Evolutionary conservation across 1,140 invertebrate species (phyloP), one percentile per base, ranked within the genome.

Genomic region (Teleogryllus occipitalis): DNA sequence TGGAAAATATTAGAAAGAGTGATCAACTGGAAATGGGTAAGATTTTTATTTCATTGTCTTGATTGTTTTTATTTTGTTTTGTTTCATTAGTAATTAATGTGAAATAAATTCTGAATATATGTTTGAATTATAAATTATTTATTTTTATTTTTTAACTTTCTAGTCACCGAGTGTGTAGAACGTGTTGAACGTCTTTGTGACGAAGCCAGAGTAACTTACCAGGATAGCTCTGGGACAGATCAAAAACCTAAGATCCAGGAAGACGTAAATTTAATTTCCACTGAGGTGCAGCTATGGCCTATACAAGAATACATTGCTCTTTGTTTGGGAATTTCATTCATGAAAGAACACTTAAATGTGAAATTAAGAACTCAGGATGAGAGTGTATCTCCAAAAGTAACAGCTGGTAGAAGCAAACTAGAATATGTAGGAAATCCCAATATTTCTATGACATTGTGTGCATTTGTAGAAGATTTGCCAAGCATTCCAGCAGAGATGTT

Each of bases 281-380:
- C 77, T 14, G 81, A 82, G 49, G 82, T 84, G 39, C 83, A 85
- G 75, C 72, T 88, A 15, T 88, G 86, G 86, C 87, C 88, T 6
- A 77, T 88, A 48, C 85, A 86, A 39, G 87, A 88, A 49, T 85
- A 87, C 46, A 80, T 87, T 8, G 85, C 86, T 72, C 21, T 83
- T 8, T 76, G 84, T 48, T 82, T 85, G 39, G 81, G 82, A 0
- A 79, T 80, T 75, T 82, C 80, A 75, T 80, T 84, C n/a, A 83
- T 85, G 49, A 82, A 79, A 75, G 80, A 81, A 54, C 27, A 39
- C 27, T 39, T 39, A 78, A 83, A 10, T 83, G 80, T 65, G 54
- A 65, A 65, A 65, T 14, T 65, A 3, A 65, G 10, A 18, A 3
- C 10, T 65, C 54, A 65, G 54, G 18, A 65, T 39, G 27, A 39